Evolutionary conservation across 2,113 vertebrate species (phyloP).

Genomic region (Athene cunicularia): DNA sequence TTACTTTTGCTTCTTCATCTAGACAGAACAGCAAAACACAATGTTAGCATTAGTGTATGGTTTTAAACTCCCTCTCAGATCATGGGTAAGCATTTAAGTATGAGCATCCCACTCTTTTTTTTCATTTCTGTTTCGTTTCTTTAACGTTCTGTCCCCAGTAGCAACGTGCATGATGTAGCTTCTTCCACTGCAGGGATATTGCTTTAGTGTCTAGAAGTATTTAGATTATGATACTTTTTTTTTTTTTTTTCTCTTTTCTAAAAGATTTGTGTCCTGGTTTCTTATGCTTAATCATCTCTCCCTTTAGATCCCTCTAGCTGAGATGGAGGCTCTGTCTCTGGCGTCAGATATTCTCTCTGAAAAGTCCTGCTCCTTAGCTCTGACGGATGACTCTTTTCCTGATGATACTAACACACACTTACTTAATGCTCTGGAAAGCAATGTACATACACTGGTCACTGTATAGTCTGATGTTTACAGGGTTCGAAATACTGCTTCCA

Average conservation of each 20-base stretch:
- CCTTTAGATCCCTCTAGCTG: slow-evolving; percentile 99
- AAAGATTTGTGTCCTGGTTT: slow-evolving; percentile 73
- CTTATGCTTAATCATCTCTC: slow-evolving; percentile 92
- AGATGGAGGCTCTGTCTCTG: slow-evolving; percentile 99
- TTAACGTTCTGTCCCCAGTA: background rate
- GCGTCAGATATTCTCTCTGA: slow-evolving; percentile 92
- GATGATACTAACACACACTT: slow-evolving; percentile 93
- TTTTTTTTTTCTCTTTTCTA: slow-evolving; percentile 23
- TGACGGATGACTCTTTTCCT: slow-evolving; percentile 94
- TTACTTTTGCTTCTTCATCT: background rate
- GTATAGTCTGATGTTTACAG: slow-evolving; percentile 77
- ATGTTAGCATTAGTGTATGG: background rate
- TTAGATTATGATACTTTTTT: slow-evolving; percentile 38
- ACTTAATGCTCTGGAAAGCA: slow-evolving; percentile 95
- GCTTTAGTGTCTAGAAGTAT: slow-evolving; percentile 48
- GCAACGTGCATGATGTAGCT: slow-evolving; percentile 33
- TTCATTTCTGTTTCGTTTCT: background rate
- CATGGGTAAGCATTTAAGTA: slow-evolving; percentile 18
- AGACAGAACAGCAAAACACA: background rate
- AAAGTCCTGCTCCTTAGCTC: slow-evolving; percentile 98
- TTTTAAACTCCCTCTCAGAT: slow-evolving; percentile 29
- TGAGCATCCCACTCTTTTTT: background rate
- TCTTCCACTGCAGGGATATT: slow-evolving; percentile 33
- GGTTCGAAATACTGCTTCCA: slow-evolving; percentile 77
- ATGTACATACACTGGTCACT: slow-evolving; percentile 88